phyloP scores from a whole-genome alignment of 2,797 vertebrate species.

The Coluber constrictor region DNA sequence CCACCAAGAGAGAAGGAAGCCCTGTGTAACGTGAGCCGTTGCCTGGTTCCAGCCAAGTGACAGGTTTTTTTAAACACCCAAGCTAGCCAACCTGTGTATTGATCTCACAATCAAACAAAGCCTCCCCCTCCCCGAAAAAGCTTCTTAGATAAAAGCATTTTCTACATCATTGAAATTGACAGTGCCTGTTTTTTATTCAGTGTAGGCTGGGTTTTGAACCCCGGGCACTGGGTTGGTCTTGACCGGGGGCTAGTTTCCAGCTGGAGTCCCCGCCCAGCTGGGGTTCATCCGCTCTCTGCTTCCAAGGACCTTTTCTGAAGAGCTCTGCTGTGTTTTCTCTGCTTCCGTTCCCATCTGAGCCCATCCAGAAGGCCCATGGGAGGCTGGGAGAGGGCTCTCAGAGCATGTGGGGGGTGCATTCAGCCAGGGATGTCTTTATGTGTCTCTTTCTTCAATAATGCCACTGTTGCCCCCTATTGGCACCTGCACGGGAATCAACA shows the following conservation, averaged over 20 bases:
- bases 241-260: background rate
- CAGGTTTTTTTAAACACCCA: background rate
- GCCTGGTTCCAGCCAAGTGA: too few relatives aligned
- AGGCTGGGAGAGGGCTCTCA: background rate
- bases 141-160: background rate
- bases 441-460: background rate
- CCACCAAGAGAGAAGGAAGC: too few relatives aligned
- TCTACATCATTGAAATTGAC: background rate
- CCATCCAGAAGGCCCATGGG: background rate
- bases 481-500: background rate
- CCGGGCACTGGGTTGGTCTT: background rate
- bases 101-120: background rate
- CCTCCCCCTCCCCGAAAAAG: background rate
- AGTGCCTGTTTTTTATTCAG: background rate
- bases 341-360: background rate
- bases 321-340: background rate
- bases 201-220: background rate
- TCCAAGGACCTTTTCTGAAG: background rate
- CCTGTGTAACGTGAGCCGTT: too few relatives aligned
- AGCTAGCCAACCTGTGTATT: background rate
- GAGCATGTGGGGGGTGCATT: background rate
- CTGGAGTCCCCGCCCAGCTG: background rate
- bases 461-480: background rate
- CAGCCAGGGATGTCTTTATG: background rate
- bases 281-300: background rate